A percentile compares a stretch with the other conserved stretches of the same genome.
These are phyloP conservation scores for Bettongia penicillata DNA, from an alignment of 2,113 vertebrate genomes.

Conservation along the genomic window DNA sequence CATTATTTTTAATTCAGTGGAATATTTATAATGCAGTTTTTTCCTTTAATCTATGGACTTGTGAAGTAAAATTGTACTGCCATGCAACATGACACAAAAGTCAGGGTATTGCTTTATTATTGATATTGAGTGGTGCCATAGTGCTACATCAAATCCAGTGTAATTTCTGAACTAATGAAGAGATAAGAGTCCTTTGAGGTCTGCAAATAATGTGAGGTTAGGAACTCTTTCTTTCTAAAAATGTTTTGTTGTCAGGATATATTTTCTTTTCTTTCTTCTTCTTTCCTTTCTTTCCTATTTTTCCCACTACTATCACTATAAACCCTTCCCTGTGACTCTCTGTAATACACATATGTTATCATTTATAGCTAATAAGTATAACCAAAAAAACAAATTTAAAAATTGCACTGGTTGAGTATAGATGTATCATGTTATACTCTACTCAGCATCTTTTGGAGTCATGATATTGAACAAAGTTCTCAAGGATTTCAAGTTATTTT, in stretches of 20 bases:
- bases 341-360: background rate
- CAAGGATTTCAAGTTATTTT: too few species aligned
- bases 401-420: too few species aligned
- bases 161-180: background rate
- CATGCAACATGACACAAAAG: background rate
- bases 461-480: too few species aligned
- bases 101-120: background rate
- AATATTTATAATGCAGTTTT: background rate
- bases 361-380: too few species aligned
- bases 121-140: background rate
- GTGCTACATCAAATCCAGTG: background rate
- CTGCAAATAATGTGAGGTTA: background rate
- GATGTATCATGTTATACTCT: too few species aligned
- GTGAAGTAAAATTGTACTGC: background rate
- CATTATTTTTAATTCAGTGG: background rate
- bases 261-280: too few species aligned
- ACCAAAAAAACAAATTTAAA: too few species aligned
- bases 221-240: background rate
- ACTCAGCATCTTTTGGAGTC: too few species aligned
- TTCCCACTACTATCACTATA: too few species aligned
- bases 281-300: background rate
- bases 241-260: background rate
- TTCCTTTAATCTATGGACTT: background rate
- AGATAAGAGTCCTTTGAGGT: background rate
- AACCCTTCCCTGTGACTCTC: background rate